phyloP scores from a whole-genome alignment of 2,113 vertebrate genomes.

The Gobio gobio region DNA sequence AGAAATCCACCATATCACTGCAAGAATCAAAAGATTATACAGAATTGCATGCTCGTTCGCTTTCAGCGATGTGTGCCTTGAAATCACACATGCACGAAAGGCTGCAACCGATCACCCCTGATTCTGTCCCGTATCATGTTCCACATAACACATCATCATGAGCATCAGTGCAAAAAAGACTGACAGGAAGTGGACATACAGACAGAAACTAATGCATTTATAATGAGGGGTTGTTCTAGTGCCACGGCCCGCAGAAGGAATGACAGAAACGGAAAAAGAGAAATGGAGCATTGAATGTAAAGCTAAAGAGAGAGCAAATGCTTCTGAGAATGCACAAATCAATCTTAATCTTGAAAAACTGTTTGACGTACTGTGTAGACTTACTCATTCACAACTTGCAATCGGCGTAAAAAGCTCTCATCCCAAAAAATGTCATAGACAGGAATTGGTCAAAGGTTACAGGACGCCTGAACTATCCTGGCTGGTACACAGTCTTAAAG shows the following conservation, averaged over 20 bases:
- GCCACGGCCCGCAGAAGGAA: slow-evolving; percentile 3
- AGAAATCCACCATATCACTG: not conserved
- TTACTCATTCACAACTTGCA: not conserved
- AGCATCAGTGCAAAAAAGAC: not conserved
- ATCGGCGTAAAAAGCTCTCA: not conserved
- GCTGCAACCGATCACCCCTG: not conserved
- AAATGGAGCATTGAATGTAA: not conserved
- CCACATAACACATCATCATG: slow-evolving; percentile 23
- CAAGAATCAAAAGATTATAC: not conserved
- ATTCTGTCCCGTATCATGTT: not conserved
- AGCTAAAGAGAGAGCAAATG: not conserved
- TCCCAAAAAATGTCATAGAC: not conserved
- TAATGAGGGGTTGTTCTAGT: slow-evolving; percentile 25
- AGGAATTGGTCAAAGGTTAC: not conserved
- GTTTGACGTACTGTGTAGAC: not conserved
- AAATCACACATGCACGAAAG: not conserved
- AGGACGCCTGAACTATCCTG: not conserved
- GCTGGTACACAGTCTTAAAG: not conserved
- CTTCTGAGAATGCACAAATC: not conserved
- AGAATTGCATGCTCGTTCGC: not conserved
- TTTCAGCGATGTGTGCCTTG: not conserved
- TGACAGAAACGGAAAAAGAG: slow-evolving; percentile 7
- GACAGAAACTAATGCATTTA: slow-evolving; percentile 8
- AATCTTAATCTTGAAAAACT: not conserved
- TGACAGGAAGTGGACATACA: slow-evolving; percentile 16